phyloP scores from a whole-genome alignment of 2,888 invertebrate species.

The Lasius platythorax region DNA sequence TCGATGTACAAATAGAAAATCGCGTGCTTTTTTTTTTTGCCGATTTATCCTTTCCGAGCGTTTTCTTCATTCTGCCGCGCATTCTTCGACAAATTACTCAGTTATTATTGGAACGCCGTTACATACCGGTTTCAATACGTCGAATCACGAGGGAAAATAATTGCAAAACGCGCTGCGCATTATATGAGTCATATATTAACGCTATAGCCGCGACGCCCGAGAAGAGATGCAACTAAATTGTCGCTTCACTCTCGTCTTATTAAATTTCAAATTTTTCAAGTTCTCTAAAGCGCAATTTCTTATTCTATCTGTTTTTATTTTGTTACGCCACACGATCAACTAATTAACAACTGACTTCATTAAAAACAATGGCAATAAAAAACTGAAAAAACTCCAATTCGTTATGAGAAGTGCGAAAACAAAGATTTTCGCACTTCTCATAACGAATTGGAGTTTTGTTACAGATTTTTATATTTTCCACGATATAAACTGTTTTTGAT shows the following conservation, averaged over 20 bases:
- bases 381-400: background rate
- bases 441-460: background rate
- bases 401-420: too few species aligned
- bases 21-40: slow-evolving; percentile 10
- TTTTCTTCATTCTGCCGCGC: slow-evolving; percentile 29
- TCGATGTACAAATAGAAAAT: slow-evolving; percentile 44
- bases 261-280: slow-evolving; percentile 4
- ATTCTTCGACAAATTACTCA: slow-evolving; percentile 54
- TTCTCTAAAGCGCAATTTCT: background rate
- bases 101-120: slow-evolving; percentile 54
- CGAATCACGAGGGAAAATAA: slow-evolving; percentile 41
- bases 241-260: slow-evolving; percentile 9
- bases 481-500: background rate
- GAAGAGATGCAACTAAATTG: background rate
- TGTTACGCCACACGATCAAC: background rate
- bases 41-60: slow-evolving; percentile 19
- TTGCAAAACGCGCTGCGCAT: slow-evolving; percentile 11
- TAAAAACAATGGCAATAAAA: background rate
- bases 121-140: slow-evolving; percentile 12
- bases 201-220: too few species aligned
- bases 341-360: background rate
- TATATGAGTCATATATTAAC: background rate
- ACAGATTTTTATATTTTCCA: background rate
- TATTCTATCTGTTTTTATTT: background rate
- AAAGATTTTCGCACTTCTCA: background rate